Evolutionary conservation across 2,797 vertebrate genomes (phyloP).

Genomic region (Botia kubotai): DNA sequence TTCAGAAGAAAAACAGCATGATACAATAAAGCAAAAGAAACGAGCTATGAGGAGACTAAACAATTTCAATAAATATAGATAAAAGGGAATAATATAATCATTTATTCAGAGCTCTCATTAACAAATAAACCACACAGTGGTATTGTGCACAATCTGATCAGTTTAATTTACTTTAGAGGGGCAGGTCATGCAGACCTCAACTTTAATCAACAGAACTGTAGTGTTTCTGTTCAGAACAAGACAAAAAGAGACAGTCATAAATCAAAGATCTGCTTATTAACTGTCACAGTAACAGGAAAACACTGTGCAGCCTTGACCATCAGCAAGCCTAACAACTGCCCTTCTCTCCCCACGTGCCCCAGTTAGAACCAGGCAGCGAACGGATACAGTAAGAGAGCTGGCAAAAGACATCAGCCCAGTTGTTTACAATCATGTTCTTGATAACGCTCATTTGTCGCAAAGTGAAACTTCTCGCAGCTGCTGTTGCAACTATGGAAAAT

Average conservation of each 20-base stretch:
- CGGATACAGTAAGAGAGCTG: neutral
- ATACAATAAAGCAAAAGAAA: neutral
- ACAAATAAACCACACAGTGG: neutral
- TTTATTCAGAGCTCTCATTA: neutral
- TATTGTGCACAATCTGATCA: neutral
- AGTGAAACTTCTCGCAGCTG: constrained; percentile 56
- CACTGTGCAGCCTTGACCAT: constrained; percentile 60
- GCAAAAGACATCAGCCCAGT: constrained; percentile 20
- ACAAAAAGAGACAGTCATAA: constrained; percentile 67
- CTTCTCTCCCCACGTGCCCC: neutral
- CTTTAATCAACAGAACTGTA: constrained; percentile 66
- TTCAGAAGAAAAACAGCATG: neutral
- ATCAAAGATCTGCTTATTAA: constrained; percentile 71
- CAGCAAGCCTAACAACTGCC: constrained; percentile 10
- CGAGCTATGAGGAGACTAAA: neutral
- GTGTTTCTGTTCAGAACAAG: constrained; percentile 71
- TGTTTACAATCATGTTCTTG: neutral
- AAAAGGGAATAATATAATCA: neutral
- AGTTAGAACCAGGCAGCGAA: neutral
- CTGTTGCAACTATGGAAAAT: constrained; percentile 9
- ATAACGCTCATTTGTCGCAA: constrained; percentile 16
- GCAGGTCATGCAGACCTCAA: constrained; percentile 40
- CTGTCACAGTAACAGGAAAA: constrained; percentile 70
- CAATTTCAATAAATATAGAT: neutral
- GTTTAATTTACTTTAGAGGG: neutral